Evolutionary conservation across 2,113 vertebrate species (phyloP).

Genomic region (Anser brachyrhynchus): DNA sequence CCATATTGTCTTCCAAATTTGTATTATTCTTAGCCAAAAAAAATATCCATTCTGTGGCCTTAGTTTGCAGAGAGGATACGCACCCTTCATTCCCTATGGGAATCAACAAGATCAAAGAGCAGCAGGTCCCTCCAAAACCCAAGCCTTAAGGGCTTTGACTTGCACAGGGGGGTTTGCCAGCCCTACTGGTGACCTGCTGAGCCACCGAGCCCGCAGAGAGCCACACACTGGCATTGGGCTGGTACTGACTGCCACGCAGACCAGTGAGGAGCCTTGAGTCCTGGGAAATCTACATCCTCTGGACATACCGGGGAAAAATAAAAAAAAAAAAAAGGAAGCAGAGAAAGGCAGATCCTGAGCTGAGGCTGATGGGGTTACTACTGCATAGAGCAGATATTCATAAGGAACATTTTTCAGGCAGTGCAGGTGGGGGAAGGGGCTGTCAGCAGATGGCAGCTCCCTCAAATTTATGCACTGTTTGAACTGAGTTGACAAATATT

Average conservation of each 20-base stretch:
- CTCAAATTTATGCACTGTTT: conserved; percentile 12
- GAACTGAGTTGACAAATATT: conserved; percentile 32
- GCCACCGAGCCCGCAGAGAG: background rate
- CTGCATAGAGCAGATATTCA: background rate
- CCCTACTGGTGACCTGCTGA: background rate
- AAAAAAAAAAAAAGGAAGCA: background rate
- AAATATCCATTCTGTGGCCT: background rate
- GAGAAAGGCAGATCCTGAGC: background rate
- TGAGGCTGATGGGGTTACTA: background rate
- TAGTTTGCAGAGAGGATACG: background rate
- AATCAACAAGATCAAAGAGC: background rate
- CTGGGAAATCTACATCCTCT: background rate
- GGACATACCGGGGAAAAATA: background rate
- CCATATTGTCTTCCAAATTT: background rate
- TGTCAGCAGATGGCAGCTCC: conserved; percentile 26
- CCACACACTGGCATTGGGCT: background rate
- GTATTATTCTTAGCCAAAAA: background rate
- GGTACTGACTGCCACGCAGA: background rate
- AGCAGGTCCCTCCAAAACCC: background rate
- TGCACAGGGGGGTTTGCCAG: background rate
- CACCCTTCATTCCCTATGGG: background rate
- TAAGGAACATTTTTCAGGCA: background rate
- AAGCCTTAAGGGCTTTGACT: background rate
- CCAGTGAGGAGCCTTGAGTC: background rate
- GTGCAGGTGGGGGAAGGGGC: background rate